Evolutionary conservation across 1,140 invertebrate genomes (phyloP).

Genomic region (Penaeus vannamei): DNA sequence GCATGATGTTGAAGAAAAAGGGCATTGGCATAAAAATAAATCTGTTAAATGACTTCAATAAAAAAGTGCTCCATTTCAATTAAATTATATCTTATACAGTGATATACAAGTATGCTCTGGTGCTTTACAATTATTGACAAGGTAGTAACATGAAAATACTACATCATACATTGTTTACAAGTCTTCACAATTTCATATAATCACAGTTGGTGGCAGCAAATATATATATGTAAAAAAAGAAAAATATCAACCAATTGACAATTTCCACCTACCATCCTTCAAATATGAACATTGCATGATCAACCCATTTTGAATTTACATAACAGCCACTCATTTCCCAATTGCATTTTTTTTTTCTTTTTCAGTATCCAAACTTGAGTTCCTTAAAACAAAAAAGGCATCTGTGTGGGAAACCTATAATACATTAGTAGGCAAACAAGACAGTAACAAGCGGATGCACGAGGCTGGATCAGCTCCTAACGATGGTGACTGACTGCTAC

Average conservation of each 20-base stretch:
- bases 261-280: constrained; percentile 44
- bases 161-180: constrained; percentile 66
- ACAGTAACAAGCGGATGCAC: constrained; percentile 65
- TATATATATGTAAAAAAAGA: constrained; percentile 29
- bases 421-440: constrained; percentile 67
- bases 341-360: background rate
- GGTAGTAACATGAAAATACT: constrained; percentile 67
- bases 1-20: constrained; percentile 58
- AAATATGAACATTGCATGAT: constrained; percentile 47
- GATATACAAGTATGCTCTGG: constrained; percentile 65
- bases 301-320: constrained; percentile 48
- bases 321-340: constrained; percentile 35
- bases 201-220: constrained; percentile 62
- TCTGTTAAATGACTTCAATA: constrained; percentile 65
- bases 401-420: constrained; percentile 66
- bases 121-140: constrained; percentile 67
- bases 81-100: constrained; percentile 66
- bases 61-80: constrained; percentile 62
- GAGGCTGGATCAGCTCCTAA: constrained; percentile 63
- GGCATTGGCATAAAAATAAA: constrained; percentile 63
- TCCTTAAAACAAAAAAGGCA: constrained; percentile 66
- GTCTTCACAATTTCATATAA: constrained; percentile 63
- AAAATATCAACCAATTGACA: constrained; percentile 45
- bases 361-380: constrained; percentile 21
- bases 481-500: constrained; percentile 60